Evolutionary conservation across 2,113 vertebrate genomes (phyloP).

Genomic region (Papio anubis): DNA sequence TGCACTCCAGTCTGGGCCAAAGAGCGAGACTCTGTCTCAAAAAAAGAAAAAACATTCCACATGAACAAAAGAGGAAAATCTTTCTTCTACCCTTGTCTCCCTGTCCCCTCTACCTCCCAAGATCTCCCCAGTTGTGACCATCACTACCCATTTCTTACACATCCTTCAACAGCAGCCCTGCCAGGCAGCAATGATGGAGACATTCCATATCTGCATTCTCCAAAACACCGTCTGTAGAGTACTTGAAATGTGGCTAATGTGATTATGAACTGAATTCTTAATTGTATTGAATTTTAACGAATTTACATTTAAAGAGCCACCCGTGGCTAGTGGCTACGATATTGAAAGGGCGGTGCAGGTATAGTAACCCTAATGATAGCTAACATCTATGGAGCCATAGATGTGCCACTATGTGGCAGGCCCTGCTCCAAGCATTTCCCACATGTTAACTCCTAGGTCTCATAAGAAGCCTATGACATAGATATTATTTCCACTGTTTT

Average conservation of each 20-base stretch:
- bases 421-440: neutral
- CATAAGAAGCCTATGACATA: neutral
- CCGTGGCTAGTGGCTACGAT: neutral
- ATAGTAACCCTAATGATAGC: neutral
- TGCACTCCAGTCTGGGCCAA: too few relatives aligned
- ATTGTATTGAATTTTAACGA: neutral
- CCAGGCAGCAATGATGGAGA: neutral
- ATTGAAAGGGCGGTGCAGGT: neutral
- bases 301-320: neutral
- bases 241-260: too few relatives aligned
- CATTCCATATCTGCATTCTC: fast-evolving
- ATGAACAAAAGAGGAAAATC: neutral
- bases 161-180: neutral
- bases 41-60: neutral
- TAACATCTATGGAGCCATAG: neutral
- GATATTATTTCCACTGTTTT: neutral
- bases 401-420: neutral
- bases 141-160: neutral
- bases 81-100: neutral
- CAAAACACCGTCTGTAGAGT: neutral
- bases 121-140: too few relatives aligned
- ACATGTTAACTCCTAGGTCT: neutral
- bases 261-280: neutral
- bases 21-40: too few relatives aligned
- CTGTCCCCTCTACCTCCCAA: neutral